Percentiles rank a stretch among this genome's conserved stretches.
Evolutionary conservation across 2,113 vertebrate species (phyloP).

Genomic region (Capricornis sumatraensis): DNA sequence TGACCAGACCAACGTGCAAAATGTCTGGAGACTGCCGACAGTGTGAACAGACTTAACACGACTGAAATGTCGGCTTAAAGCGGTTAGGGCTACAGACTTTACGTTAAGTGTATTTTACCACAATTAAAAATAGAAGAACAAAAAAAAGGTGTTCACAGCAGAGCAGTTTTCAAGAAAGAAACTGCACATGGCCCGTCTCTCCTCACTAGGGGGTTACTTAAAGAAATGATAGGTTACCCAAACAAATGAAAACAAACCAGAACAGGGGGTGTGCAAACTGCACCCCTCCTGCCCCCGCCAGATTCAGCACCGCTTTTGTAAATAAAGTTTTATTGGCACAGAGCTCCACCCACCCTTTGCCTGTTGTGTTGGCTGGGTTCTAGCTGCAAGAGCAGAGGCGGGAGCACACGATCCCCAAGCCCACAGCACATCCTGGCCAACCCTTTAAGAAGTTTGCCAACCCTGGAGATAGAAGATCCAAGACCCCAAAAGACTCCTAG

Average conservation of each 20-base stretch:
- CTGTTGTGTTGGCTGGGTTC: neutral
- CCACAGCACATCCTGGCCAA: neutral
- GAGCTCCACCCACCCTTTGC: neutral
- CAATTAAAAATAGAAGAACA: neutral
- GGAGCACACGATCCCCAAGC: neutral
- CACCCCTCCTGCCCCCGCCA: fast-evolving
- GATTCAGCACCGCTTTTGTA: neutral
- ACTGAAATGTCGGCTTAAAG: neutral
- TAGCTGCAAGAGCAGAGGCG: neutral
- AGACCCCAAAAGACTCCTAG: neutral
- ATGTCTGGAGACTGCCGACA: neutral
- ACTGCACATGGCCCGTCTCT: neutral
- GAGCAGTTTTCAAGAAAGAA: neutral
- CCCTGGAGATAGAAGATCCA: neutral
- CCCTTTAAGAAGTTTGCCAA: neutral
- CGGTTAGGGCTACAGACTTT: neutral
- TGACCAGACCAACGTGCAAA: neutral
- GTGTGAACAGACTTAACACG: neutral
- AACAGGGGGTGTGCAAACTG: neutral
- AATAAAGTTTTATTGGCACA: neutral
- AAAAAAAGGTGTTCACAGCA: neutral
- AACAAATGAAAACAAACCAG: neutral
- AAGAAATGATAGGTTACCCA: neutral
- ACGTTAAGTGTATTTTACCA: neutral
- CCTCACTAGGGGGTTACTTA: neutral